Conservation (phyloP, 2,888 invertebrate species). For the Helleia helle region DNA sequence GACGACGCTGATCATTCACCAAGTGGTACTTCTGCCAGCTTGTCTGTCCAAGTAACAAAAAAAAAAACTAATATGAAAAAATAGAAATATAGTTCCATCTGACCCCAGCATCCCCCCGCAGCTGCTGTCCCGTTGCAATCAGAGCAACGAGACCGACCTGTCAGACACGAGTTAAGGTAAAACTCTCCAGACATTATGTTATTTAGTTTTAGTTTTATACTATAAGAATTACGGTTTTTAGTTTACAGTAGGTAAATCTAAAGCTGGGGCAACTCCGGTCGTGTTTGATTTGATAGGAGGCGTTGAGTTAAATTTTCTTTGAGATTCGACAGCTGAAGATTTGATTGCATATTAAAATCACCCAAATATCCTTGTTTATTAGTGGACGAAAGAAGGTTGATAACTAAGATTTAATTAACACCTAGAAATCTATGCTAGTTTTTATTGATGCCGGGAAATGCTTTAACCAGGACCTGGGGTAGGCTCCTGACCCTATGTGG, state of each 20-base stretch:
- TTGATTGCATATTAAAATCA: no score
- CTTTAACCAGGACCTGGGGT: no score
- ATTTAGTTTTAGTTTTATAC: background rate
- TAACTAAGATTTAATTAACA: no score
- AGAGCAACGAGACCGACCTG: conserved; percentile 42
- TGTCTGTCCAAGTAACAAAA: background rate
- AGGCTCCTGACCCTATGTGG: no score
- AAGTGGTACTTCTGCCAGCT: no score
- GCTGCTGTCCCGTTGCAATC: conserved; percentile 40
- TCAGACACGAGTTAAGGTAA: conserved; percentile 32
- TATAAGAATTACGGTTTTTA: background rate
- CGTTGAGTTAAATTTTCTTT: background rate
- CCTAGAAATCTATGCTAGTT: no score
- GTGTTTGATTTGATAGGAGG: background rate
- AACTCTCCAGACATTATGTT: conserved; percentile 26
- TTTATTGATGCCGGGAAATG: no score
- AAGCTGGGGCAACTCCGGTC: no score
- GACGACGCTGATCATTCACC: no score
- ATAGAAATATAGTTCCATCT: background rate
- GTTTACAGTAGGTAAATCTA: background rate
- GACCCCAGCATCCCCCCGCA: conserved; percentile 28
- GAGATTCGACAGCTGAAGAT: no score
- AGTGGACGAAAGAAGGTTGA: no score
- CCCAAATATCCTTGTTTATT: no score
- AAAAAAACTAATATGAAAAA: background rate